Evolutionary conservation across 2,797 vertebrate species (phyloP).

Genomic region (Urosaurus nigricauda): DNA sequence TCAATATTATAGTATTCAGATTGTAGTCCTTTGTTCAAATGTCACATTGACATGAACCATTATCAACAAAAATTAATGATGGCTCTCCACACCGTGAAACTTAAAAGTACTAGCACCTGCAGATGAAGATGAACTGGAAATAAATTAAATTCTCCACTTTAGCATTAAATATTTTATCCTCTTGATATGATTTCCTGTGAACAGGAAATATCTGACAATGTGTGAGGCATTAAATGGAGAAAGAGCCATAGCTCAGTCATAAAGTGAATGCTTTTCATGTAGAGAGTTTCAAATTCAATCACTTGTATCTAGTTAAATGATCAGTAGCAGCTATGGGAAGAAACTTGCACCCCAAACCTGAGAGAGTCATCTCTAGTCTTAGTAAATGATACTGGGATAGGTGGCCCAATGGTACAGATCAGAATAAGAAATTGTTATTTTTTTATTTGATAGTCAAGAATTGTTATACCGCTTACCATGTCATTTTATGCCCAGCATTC

Average conservation of each 20-base stretch:
- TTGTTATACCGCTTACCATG: neutral
- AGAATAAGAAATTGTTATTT: neutral
- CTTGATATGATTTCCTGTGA: neutral
- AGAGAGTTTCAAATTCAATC: neutral
- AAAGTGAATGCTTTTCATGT: rapidly evolving
- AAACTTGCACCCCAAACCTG: neutral
- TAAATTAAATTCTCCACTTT: neutral
- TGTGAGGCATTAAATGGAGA: neutral
- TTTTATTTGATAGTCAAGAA: neutral
- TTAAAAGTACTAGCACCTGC: neutral
- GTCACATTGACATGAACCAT: neutral
- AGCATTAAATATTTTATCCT: neutral
- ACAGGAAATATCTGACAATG: neutral
- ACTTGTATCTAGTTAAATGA: neutral
- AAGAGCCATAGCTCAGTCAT: neutral
- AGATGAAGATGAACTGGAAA: constrained; percentile 7
- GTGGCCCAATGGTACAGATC: neutral
- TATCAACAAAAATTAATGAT: neutral
- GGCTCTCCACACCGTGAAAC: neutral
- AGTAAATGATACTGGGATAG: neutral
- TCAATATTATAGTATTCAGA: neutral
- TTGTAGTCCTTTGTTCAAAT: neutral
- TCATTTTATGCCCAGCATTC: neutral
- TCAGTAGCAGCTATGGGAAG: neutral
- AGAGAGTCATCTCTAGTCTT: neutral